phyloP scores from a whole-genome alignment of 2,113 vertebrate genomes.

The Prietella phreatophila region DNA sequence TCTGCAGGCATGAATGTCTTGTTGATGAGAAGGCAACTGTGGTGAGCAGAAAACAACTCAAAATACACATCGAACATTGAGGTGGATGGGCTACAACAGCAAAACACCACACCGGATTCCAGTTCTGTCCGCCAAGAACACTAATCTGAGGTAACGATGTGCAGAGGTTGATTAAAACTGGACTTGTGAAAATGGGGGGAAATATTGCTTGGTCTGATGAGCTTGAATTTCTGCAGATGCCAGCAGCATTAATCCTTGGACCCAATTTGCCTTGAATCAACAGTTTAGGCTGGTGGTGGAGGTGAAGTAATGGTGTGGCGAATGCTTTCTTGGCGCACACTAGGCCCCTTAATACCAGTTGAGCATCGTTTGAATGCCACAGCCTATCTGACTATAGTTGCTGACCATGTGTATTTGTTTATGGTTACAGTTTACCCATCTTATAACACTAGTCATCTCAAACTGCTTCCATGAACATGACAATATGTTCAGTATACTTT shows the following conservation, averaged over 20 bases:
- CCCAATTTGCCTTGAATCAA: background rate
- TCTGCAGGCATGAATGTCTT: background rate
- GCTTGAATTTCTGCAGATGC: background rate
- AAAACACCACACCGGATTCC: background rate
- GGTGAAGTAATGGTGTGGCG: background rate
- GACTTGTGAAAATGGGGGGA: background rate
- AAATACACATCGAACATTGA: background rate
- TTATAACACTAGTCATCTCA: background rate
- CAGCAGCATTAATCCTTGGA: background rate
- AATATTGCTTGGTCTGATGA: background rate
- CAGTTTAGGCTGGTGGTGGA: background rate
- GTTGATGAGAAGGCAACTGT: background rate
- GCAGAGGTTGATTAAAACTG: background rate
- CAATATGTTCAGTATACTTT: background rate
- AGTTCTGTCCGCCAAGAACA: background rate
- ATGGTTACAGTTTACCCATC: background rate
- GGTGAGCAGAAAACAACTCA: background rate
- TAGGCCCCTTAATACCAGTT: background rate
- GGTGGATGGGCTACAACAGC: background rate
- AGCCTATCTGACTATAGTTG: background rate
- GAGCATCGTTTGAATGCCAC: background rate
- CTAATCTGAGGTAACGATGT: background rate
- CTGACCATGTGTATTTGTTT: background rate
- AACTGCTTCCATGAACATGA: background rate
- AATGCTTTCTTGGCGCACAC: background rate